Percentiles rank a stretch among this genome's conserved stretches.
Conservation (phyloP, 2,797 vertebrate genomes). For the Octomys mimax region DNA sequence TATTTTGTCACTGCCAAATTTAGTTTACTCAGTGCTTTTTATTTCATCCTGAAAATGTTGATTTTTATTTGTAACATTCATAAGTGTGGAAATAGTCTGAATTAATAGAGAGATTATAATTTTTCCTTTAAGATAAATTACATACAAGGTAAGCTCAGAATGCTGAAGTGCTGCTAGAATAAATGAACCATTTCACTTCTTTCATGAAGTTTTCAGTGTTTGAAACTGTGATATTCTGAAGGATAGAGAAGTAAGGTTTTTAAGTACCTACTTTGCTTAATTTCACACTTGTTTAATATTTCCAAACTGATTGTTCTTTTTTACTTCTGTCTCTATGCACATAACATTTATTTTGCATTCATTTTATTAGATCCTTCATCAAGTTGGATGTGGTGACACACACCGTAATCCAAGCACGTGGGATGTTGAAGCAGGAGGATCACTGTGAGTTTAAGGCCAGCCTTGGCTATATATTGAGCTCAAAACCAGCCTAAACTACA, state of each 20-base stretch:
- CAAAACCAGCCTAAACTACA: neutral
- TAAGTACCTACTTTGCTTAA: constrained; percentile 76
- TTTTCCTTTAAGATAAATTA: constrained; percentile 52
- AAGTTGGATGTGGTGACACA: neutral
- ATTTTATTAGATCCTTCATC: neutral
- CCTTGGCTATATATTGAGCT: neutral
- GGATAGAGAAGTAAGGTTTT: constrained; percentile 70
- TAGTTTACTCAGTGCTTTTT: constrained; percentile 55
- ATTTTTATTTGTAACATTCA: constrained; percentile 63
- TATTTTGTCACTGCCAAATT: constrained; percentile 51
- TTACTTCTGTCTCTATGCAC: constrained; percentile 48
- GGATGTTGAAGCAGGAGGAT: neutral
- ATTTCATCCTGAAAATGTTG: constrained; percentile 57
- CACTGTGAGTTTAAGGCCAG: neutral
- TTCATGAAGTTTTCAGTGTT: neutral
- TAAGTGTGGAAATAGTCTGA: constrained; percentile 29
- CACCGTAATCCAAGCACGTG: neutral
- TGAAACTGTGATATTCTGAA: constrained; percentile 73
- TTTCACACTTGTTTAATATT: constrained; percentile 77
- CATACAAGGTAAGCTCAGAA: neutral
- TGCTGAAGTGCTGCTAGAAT: constrained; percentile 32
- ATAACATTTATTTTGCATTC: constrained; percentile 77
- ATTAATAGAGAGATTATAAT: constrained; percentile 49
- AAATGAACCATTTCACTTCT: neutral
- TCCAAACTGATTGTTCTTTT: constrained; percentile 71